Percentiles rank a stretch among this genome's conserved stretches.
Evolutionary conservation across 2,888 invertebrate species (phyloP).

Genomic region (Girardia tigrina): DNA sequence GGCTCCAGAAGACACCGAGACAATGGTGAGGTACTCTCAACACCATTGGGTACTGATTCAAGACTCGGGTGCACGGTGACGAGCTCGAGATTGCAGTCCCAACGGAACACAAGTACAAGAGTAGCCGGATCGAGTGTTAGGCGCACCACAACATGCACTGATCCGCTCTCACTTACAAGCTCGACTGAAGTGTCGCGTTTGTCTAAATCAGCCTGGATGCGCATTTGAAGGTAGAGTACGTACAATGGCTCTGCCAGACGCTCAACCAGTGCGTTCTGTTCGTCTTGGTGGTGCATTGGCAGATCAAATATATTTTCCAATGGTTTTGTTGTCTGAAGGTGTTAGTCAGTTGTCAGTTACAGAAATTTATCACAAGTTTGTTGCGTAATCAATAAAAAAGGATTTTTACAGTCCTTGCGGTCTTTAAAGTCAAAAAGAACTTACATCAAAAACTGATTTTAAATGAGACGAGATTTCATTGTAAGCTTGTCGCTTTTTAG

Average conservation of each 20-base stretch:
- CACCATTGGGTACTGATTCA: too few species aligned
- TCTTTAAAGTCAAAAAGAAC: neutral
- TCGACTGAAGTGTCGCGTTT: neutral
- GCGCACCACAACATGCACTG: neutral
- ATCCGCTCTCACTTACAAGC: neutral
- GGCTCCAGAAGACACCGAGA: neutral
- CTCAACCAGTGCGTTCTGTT: neutral
- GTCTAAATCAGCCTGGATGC: neutral
- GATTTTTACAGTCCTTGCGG: neutral
- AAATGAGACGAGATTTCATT: neutral
- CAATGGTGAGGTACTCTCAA: too few species aligned
- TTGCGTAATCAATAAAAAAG: neutral
- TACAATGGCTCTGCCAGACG: neutral
- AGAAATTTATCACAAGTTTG: neutral
- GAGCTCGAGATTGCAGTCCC: neutral
- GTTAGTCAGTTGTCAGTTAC: neutral
- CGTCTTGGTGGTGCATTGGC: slow-evolving; percentile 3
- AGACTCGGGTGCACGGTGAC: neutral
- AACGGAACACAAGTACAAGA: neutral
- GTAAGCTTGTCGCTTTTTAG: neutral
- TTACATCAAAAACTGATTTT: neutral
- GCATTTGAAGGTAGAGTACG: neutral
- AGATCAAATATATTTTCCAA: neutral
- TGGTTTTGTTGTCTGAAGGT: neutral
- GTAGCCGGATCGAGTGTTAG: neutral